A percentile compares a stretch with the other conserved stretches of the same genome.
These are phyloP conservation scores for Agriopis leucophaearia DNA, from an alignment of 2,888 invertebrate genomes.

Conservation along the genomic window DNA sequence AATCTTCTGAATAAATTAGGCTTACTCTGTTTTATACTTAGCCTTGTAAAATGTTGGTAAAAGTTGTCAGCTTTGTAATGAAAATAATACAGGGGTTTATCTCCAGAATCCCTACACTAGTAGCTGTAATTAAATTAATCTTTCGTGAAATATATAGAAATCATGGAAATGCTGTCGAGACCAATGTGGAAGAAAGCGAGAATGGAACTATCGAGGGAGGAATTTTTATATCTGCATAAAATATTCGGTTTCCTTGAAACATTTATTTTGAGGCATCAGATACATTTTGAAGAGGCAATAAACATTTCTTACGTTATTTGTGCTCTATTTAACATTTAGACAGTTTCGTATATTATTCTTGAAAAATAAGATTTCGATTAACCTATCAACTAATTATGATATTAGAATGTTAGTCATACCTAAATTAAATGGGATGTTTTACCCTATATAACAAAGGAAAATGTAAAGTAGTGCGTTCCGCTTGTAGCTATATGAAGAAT, in stretches of 20 bases:
- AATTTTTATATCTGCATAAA: slow-evolving; percentile 58
- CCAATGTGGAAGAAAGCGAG: slow-evolving; percentile 52
- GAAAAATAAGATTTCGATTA: neutral
- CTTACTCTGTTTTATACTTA: slow-evolving; percentile 42
- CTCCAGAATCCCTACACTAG: slow-evolving; percentile 1
- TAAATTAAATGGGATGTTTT: neutral
- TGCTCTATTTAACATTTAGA: neutral
- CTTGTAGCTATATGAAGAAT: neutral
- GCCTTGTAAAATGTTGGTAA: slow-evolving; percentile 35
- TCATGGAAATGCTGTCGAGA: slow-evolving; percentile 67
- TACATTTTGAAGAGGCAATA: slow-evolving; percentile 38
- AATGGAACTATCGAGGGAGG: slow-evolving; percentile 58
- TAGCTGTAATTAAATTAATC: slow-evolving; percentile 54
- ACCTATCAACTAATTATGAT: neutral
- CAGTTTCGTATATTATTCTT: neutral
- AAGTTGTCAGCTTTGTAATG: slow-evolving; percentile 34
- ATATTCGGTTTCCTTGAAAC: slow-evolving; percentile 53
- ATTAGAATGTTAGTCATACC: neutral
- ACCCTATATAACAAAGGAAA: neutral
- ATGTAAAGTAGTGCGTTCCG: neutral
- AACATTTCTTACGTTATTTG: neutral
- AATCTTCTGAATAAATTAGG: slow-evolving; percentile 47
- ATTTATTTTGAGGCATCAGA: slow-evolving; percentile 50
- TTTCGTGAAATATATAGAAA: slow-evolving; percentile 61
- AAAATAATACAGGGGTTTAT: slow-evolving; percentile 25